Base-by-base conservation (phyloP, 2,888 invertebrate genomes). In the Ptychoptera contaminata region DNA sequence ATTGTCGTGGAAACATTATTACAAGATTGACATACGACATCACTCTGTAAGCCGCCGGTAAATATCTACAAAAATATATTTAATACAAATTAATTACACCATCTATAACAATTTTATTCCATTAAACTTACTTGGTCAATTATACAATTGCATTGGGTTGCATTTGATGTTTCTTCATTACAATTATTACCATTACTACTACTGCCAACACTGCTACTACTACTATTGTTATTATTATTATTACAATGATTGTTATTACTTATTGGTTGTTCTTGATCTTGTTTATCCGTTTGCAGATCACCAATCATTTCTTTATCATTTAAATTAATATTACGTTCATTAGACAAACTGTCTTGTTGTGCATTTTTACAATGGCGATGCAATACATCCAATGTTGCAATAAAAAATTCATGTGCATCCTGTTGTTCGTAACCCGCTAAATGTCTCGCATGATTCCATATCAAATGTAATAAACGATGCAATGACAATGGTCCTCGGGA, bases 381-480 rank as follows among this genome's bases (percentile, higher is more conserved):
- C 48, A 97, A 68, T 9, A 94, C 84, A 59, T 94, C 88, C 40
- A 97, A 72, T 0, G 91, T 87, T 34, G 94, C 92, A 52, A 97
- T 93, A 61, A 97, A 91, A 69, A 97, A 97, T 69, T 98, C 97
- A 60, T 98, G 97, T 16, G 97, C 97, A 64, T 98, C 97, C 64
- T 97, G 96, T 61, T 97, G 96, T 61, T 93, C 90, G 62, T 93
- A 91, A 42, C 93, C 92, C 29, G 93, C 91, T 54, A 96, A 73
- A 63, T 94, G 90, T 45, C 83, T 77, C 38, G 91, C 92, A 67
- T 94, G 90, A n/a, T 87, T 91, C 94, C 93, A 97, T 57, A 93
- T 92, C 58, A 93, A 72, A 67, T 93, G 87, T 50, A 97, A 72
- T 48, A 97, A 70, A 40, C 87, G 81, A 63, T 88, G 87, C 43